Percentiles rank a stretch among this genome's conserved stretches.
These are phyloP conservation scores for Scotopteryx bipunctaria DNA, from an alignment of 2,888 invertebrate species.

Conservation along the genomic window DNA sequence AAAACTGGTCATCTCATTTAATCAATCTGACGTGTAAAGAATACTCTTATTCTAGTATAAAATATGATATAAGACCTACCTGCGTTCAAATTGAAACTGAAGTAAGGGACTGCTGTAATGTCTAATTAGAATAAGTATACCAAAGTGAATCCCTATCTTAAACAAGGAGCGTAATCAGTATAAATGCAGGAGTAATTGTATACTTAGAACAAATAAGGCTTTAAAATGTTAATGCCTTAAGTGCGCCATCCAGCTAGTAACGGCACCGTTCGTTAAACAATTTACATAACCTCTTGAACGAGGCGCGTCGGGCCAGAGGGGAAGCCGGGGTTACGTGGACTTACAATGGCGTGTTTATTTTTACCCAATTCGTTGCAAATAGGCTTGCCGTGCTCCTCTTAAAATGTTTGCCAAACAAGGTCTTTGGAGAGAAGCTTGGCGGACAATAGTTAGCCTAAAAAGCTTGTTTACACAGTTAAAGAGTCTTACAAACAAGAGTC, in stretches of 20 bases:
- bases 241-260: slow-evolving; percentile 65
- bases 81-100: slow-evolving; percentile 22
- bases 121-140: slow-evolving; percentile 66
- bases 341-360: slow-evolving; percentile 39
- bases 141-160: slow-evolving; percentile 45
- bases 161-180: slow-evolving; percentile 59
- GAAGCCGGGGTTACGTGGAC: slow-evolving; percentile 28
- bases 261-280: slow-evolving; percentile 69
- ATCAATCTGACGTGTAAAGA: slow-evolving; percentile 28
- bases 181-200: slow-evolving; percentile 73
- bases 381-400: slow-evolving; percentile 33
- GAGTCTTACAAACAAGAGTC: slow-evolving; percentile 12
- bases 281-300: slow-evolving; percentile 67
- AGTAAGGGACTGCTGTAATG: slow-evolving; percentile 33
- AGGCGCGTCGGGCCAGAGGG: slow-evolving; percentile 29
- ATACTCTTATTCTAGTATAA: slow-evolving; percentile 19
- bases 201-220: slow-evolving; percentile 71
- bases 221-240: slow-evolving; percentile 74
- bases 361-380: slow-evolving; percentile 36
- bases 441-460: slow-evolving; percentile 33
- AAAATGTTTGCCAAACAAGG: slow-evolving; percentile 38
- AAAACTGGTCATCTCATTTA: slow-evolving; percentile 26
- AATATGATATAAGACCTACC: slow-evolving; percentile 13
- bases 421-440: slow-evolving; percentile 30
- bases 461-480: slow-evolving; percentile 25